Evolutionary conservation across 1,140 invertebrate genomes (phyloP).

Genomic region (Campodea augens): DNA sequence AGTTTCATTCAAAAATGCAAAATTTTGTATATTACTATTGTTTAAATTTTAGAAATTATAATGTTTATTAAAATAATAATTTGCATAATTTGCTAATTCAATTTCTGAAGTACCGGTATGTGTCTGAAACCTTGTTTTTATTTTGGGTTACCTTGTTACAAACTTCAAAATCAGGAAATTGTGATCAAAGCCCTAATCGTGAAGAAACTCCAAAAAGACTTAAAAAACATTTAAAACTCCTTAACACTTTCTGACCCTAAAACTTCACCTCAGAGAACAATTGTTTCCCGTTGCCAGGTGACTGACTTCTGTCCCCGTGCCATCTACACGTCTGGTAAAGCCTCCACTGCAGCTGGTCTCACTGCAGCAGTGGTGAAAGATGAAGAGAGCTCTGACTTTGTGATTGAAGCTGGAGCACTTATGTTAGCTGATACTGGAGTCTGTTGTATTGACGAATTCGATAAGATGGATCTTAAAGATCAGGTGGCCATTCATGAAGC

Average conservation of each 20-base stretch:
- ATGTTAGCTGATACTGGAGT: constrained; percentile 99
- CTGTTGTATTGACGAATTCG: constrained; percentile 99
- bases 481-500: constrained; percentile 99
- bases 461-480: constrained; percentile 96
- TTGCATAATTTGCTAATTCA: too few relatives aligned
- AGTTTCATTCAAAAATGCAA: too few relatives aligned
- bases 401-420: constrained; percentile 96
- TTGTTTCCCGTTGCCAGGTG: constrained; percentile 32
- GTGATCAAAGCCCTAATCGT: too few relatives aligned
- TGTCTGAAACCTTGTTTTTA: too few relatives aligned
- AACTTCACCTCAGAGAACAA: constrained; percentile 2
- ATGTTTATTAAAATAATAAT: too few relatives aligned
- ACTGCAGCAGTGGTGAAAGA: constrained; percentile 94
- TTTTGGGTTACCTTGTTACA: too few relatives aligned
- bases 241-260: constrained; percentile 6
- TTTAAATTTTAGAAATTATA: too few relatives aligned
- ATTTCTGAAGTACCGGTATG: too few relatives aligned
- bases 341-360: constrained; percentile 89
- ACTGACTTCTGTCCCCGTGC: constrained; percentile 88
- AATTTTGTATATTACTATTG: too few relatives aligned
- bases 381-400: constrained; percentile 95
- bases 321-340: constrained; percentile 97
- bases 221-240: too few relatives aligned
- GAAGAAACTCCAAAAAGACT: too few relatives aligned
- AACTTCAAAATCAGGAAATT: too few relatives aligned